Base-by-base conservation (phyloP, 1,140 invertebrate genomes). In the Aporrectodea caliginosa region DNA sequence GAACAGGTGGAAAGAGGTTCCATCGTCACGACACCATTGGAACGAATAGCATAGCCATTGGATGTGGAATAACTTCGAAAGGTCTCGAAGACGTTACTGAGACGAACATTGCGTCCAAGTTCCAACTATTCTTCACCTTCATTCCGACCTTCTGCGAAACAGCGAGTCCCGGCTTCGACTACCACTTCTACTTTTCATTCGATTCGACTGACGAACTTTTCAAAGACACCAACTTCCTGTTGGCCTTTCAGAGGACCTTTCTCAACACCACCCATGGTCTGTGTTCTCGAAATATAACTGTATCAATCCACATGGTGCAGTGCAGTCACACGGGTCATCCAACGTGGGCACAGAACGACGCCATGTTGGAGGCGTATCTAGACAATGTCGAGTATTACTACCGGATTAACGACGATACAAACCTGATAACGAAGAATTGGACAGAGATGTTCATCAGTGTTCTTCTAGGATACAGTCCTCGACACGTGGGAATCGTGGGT, bases 291-390 rank as follows among this genome's bases (percentile, higher is more conserved):
- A 58, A 76, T 29, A n/a, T 76, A 27, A 29, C 12, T 0, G 16
- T 68, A 0, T 2, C 1, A n/a, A n/a, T 76, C 35, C 75, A 76
- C 35, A 32, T 76, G 27, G 75, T 76, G 6, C 33, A 76, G 75
- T 76, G 75, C 35, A 76, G 29, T 14, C 75, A 76, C 27, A 1
- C 43, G 22, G 27, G 43, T 2, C 34, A 76, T 35, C 75, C 75
- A 27, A 35, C 75, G n/a, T 76, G 75, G 75, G 75, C 75, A 22
- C 75, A 76, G 35, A 76, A 76, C 29, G 75, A 76, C n/a, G 75
- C 75, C 29, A 76, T 76, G 75, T 29, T 76, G 27, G 75, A 76
- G 29, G 75, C 75, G n/a, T 76, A 76, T n/a, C 35, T 76, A 2
- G 75, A 76, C 27, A 35, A 35, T n/a, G 43, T 35, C 1, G 75